Evolutionary conservation across 2,797 vertebrate genomes (phyloP).

Genomic region (Myiotriccus ornatus): DNA sequence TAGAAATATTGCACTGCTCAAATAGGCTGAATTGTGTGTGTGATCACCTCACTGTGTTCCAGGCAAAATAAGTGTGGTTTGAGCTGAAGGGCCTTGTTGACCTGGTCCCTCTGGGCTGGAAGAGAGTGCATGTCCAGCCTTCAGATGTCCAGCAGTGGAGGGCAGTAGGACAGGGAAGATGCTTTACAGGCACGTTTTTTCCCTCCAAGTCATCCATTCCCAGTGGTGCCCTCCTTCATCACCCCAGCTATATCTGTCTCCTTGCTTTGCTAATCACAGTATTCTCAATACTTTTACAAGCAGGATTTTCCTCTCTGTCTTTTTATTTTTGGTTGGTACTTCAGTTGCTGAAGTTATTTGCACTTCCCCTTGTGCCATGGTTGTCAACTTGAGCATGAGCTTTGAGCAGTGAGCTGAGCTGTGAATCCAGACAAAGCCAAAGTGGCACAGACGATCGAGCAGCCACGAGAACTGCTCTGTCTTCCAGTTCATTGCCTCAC

Average conservation of each 20-base stretch:
- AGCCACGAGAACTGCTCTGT: not conserved
- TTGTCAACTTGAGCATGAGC: not conserved
- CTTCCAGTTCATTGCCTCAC: not conserved
- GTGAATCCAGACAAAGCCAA: not conserved
- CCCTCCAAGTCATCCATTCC: not conserved
- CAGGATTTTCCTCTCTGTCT: not conserved
- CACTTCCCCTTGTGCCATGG: not conserved
- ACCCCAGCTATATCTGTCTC: not conserved
- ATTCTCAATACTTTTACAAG: not conserved
- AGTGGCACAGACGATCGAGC: not conserved
- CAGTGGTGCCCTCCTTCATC: not conserved
- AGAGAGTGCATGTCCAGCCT: not conserved
- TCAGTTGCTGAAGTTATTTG: not conserved
- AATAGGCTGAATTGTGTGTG: not conserved
- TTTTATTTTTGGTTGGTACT: not conserved
- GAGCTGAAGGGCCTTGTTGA: not conserved
- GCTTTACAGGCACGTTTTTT: not conserved
- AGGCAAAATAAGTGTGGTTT: not conserved
- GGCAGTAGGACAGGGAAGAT: not conserved
- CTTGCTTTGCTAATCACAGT: not conserved
- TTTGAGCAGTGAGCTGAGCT: not conserved
- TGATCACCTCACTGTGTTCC: not conserved
- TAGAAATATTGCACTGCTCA: not conserved
- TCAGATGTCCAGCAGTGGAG: not conserved
- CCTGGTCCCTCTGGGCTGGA: not conserved